Conservation (phyloP, 2,113 vertebrate genomes). For the Heterochromis multidens region DNA sequence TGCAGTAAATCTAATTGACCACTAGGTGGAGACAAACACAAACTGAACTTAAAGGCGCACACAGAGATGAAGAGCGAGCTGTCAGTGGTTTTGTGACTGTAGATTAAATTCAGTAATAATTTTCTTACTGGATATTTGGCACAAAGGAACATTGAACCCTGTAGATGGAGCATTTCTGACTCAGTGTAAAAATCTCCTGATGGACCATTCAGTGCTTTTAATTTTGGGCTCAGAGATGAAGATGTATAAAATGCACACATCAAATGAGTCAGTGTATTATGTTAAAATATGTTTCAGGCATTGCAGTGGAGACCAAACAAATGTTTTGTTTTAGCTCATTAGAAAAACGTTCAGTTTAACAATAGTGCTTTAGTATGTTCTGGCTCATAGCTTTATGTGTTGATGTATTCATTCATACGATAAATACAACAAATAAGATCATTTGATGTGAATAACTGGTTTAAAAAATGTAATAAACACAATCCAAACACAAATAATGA, state of each 20-base stretch:
- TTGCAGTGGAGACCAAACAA: background rate
- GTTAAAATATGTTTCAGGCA: background rate
- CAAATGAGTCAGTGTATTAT: background rate
- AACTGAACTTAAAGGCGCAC: background rate
- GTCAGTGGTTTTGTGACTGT: background rate
- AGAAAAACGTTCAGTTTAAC: background rate
- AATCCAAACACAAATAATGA: too few relatives aligned
- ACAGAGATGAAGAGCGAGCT: background rate
- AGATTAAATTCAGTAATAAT: background rate
- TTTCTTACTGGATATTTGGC: background rate
- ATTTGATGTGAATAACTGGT: background rate
- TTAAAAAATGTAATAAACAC: background rate
- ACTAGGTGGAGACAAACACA: background rate
- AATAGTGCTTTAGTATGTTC: background rate
- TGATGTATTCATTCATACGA: background rate
- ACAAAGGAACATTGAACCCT: background rate
- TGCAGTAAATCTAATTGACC: background rate
- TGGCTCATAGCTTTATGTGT: background rate
- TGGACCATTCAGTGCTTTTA: too few relatives aligned
- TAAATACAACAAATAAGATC: background rate
- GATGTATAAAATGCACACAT: background rate
- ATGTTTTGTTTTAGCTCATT: background rate
- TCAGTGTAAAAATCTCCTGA: background rate
- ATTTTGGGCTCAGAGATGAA: too few relatives aligned
- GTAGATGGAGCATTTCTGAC: background rate